Base-by-base conservation (phyloP, 2,113 vertebrate species). In the Tor tambroides region DNA sequence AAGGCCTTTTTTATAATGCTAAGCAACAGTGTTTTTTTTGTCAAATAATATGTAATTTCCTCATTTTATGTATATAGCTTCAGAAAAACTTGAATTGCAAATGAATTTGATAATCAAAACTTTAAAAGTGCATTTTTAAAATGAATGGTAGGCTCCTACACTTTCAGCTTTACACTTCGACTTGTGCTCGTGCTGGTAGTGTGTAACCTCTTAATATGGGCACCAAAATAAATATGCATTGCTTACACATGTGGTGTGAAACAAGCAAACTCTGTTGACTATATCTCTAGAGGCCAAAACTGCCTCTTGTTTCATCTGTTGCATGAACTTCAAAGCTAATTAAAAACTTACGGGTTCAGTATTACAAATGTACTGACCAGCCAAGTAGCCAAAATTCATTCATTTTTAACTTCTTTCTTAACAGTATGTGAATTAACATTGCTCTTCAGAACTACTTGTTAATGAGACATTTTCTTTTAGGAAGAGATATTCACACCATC, bases 401-500 rank as follows among this genome's bases (percentile, higher is more conserved):
- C 2, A 38, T 75, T 21, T 84, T n/a, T 69, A 9, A 28, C 69
- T 61, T 49, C 26, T n/a, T 65, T 43, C 49, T n/a, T 49, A 7
- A 28, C 28, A 86, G 67, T 72, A 65, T 19, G 81, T 35, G 9
- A 65, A 41, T 61, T 61, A 14, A 41, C 2, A 41, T 61, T 63
- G 11, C 11, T 61, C 4, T 54, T 51, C 9, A 49, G 41, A 51
- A 30, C 35, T 26, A 15, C 21, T 72, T 72, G 41, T 54, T 54
- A 54, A 78, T 59, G 54, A 59, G 21, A 80, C 15, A 28, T 84
- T 84, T 69, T 32, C 0, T 88, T 77, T 17, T 83, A 91, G 92
- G 91, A 91, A 21, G 89, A 81, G 7, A 41, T 19, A 32, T 12
- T 26, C 6, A 69, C 87, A 2, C 85, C 83, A 3, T 92, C 91